Percentiles rank a stretch among this genome's conserved stretches.
These are phyloP conservation scores for Alces alces DNA, from an alignment of 2,113 vertebrate genomes.

Conservation along the genomic window DNA sequence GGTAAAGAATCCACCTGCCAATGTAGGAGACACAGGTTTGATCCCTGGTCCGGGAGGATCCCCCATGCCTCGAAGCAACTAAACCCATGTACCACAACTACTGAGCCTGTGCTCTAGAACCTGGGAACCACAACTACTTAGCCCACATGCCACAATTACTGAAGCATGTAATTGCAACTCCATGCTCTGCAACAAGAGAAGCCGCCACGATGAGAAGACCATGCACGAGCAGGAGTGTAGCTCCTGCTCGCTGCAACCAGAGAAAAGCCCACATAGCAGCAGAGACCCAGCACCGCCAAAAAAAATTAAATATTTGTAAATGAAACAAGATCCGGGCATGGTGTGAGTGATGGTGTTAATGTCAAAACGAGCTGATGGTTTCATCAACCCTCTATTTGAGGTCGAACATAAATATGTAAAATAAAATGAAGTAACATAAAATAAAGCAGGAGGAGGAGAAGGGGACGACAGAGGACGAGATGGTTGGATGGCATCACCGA, in stretches of 20 bases:
- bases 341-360: not conserved
- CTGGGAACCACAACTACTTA: too few relatives aligned
- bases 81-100: not conserved
- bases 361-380: not conserved
- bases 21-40: not conserved
- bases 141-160: not conserved
- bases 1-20: not conserved
- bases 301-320: not conserved
- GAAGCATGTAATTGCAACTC: not conserved
- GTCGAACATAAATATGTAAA: not conserved
- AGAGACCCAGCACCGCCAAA: not conserved
- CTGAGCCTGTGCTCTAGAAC: not conserved
- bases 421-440: not conserved
- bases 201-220: fast-evolving
- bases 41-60: not conserved
- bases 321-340: not conserved
- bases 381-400: not conserved
- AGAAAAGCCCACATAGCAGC: not conserved
- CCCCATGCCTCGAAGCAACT: not conserved
- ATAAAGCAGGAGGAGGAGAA: not conserved
- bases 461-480: not conserved
- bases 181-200: not conserved
- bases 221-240: not conserved
- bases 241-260: not conserved
- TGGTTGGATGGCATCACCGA: not conserved